These are phyloP conservation scores for Aleiodes testaceus DNA, from an alignment of 2,888 invertebrate genomes.

Conservation along the genomic window DNA sequence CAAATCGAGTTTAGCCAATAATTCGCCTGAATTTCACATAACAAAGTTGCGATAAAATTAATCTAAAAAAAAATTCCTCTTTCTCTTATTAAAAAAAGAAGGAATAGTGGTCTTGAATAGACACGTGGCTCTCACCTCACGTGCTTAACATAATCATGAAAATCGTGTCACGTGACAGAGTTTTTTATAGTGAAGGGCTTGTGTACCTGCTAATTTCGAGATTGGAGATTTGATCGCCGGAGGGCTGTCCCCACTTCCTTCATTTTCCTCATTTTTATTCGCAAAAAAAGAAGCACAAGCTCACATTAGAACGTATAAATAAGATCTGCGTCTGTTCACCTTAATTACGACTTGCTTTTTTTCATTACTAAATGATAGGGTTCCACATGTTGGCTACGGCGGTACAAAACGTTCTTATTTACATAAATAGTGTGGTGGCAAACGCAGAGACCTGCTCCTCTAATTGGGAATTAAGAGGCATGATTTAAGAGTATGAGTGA, in stretches of 20 bases:
- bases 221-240: constrained; percentile 43
- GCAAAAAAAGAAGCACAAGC: neutral
- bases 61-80: too few relatives aligned
- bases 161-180: constrained; percentile 22
- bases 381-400: constrained; percentile 3
- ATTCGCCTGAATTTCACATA: constrained; percentile 18
- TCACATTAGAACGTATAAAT: constrained; percentile 41
- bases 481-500: constrained; percentile 21
- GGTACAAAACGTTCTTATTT: constrained; percentile 45
- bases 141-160: constrained; percentile 14
- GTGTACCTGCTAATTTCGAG: constrained; percentile 13
- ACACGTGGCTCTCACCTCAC: constrained; percentile 27
- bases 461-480: constrained; percentile 52
- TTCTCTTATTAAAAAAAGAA: too few relatives aligned
- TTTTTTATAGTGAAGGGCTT: constrained; percentile 41
- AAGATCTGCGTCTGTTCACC: neutral
- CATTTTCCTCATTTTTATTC: neutral
- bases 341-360: constrained; percentile 36
- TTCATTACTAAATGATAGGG: constrained; percentile 18
- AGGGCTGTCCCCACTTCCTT: constrained; percentile 33
- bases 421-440: constrained; percentile 48
- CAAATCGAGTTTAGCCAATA: constrained; percentile 23
- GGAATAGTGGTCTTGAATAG: too few relatives aligned
- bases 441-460: constrained; percentile 30
- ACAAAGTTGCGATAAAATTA: neutral